A percentile compares a stretch with the other conserved stretches of the same genome.
Conservation (phyloP, 2,797 vertebrate species). For the Phalloptychus januarius region DNA sequence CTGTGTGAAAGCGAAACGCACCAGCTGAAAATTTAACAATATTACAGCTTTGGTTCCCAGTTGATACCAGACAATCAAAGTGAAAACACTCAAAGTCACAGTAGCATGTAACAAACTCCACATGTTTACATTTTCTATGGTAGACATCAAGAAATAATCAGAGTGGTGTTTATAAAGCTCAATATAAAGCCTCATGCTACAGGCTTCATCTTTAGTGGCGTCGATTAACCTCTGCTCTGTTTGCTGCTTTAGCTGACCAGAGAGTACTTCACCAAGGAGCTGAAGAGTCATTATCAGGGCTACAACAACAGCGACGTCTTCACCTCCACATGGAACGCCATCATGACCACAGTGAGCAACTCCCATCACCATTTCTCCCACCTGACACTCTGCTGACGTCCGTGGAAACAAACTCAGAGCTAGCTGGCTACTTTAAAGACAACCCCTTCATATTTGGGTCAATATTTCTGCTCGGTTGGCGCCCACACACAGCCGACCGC, state of each 20-base stretch:
- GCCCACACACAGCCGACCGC: constrained; percentile 44
- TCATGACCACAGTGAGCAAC: constrained; percentile 92
- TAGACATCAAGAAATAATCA: too few species aligned
- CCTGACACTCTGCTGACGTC: constrained; percentile 11
- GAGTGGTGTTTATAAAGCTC: too few species aligned
- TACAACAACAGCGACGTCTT: constrained; percentile 91
- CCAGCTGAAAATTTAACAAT: too few species aligned
- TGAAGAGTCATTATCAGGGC: constrained; percentile 91
- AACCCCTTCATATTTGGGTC: constrained; percentile 66
- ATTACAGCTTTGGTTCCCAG: too few species aligned
- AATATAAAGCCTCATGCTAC: too few species aligned
- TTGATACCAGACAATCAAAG: too few species aligned
- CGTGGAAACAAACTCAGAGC: constrained; percentile 32
- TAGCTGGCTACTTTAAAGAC: constrained; percentile 55
- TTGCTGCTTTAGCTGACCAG: constrained; percentile 85
- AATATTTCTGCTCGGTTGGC: constrained; percentile 65
- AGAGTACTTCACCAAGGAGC: constrained; percentile 94
- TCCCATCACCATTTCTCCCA: constrained; percentile 21
- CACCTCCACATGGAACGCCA: constrained; percentile 94
- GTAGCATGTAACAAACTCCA: background rate
- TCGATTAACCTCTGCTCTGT: constrained; percentile 6
- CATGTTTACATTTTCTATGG: background rate
- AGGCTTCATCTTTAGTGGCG: background rate
- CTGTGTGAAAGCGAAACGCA: too few species aligned
- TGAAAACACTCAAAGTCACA: background rate